Base-by-base conservation (phyloP, 2,113 vertebrate genomes). In the Saguinus imperator region DNA sequence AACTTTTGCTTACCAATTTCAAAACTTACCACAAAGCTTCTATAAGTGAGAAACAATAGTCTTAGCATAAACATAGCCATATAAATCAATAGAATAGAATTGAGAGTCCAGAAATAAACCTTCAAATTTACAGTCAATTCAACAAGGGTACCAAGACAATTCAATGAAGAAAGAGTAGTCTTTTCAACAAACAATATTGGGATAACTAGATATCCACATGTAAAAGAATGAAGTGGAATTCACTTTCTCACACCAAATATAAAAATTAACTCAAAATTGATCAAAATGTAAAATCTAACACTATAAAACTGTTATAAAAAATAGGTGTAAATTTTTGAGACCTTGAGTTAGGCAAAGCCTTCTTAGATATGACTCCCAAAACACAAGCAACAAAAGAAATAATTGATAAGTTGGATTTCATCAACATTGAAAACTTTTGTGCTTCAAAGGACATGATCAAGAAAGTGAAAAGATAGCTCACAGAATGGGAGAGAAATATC, bases 191-290 rank as follows among this genome's bases (percentile, higher is more conserved):
- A 61, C 21, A 27, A 11, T 61, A 35, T 29, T 25, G 16, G 43
- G 40, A 83, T 57, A 61, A 43, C 27, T 83, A 18, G 57, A 43
- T 61, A 61, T 11, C 61, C 37, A 81, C 66, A 72, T 72, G 80
- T 37, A 57, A 84, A 84, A 66, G n/a, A 94, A 83, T 76, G 81
- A 91, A 40, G 75, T 3, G 43, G 14, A 86, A 87, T 43, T 37
- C 35, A 8, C 23, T 81, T 81, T 50, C 52, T 64, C 14, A 29
- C 0, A n/a, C 11, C 8, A 61, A 18, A 73, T 35, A 64, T 37
- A 87, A 84, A 84, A 90, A 37, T 94, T 77, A 68, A 70, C 40
- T 77, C 72, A 86, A 90, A 95, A 72, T 10, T 68, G 14, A 80
- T 61, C 45, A 61, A 79, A 79, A 70, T 43, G 11, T 73, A 73